A percentile compares a stretch with the other conserved stretches of the same genome.
phyloP scores from a whole-genome alignment of 2,888 invertebrate genomes.

The Phytoseiulus persimilis region DNA sequence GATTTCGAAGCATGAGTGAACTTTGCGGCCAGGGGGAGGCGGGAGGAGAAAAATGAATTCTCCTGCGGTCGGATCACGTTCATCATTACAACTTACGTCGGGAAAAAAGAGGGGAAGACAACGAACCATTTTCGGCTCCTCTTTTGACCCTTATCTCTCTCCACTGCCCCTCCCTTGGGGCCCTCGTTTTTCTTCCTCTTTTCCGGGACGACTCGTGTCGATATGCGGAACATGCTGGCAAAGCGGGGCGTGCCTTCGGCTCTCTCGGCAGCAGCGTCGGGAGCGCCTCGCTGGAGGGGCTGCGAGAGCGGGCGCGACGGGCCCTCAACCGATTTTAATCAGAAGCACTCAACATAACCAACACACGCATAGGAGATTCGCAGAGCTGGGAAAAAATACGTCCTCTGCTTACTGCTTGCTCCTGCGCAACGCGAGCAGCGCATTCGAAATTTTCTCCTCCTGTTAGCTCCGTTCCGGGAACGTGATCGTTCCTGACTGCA shows the following conservation, averaged over 20 bases:
- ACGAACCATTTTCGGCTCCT: background rate
- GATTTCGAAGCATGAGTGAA: background rate
- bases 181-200: background rate
- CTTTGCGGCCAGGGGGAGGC: background rate
- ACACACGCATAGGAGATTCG: background rate
- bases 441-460: no score
- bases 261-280: background rate
- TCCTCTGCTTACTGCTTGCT: background rate
- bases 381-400: background rate
- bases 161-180: background rate
- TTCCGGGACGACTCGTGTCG: background rate
- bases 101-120: background rate
- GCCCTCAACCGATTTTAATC: background rate
- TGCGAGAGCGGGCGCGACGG: background rate
- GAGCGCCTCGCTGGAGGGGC: no score
- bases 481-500: no score
- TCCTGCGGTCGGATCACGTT: background rate
- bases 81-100: background rate
- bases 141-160: background rate
- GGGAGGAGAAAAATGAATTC: background rate
- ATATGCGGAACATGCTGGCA: background rate
- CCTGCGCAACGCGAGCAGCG: background rate
- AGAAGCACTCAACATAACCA: background rate
- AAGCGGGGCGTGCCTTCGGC: background rate
- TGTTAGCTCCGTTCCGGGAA: no score